Evolutionary conservation across 2,113 vertebrate genomes (phyloP), one percentile per base, ranked within the genome.

Genomic region (Scophthalmus maximus): DNA sequence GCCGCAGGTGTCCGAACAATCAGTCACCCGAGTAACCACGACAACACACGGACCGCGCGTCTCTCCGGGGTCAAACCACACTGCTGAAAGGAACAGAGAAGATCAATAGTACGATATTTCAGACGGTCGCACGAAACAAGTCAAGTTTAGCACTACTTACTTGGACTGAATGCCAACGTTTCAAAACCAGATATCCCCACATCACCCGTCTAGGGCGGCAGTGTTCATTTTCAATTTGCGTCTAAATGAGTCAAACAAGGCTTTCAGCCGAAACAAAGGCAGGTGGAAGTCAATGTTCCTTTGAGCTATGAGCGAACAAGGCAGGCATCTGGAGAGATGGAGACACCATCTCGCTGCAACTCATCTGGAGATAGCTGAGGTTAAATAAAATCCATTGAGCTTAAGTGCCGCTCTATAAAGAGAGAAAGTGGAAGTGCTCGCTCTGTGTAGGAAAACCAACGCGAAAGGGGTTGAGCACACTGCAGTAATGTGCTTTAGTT

Each of bases 371-470:
- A 81, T 78, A 76, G 78, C 83, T 52, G 27, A 69, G 83, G 83
- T 88, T 83, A 84, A 89, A 87, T 66, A 78, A 90, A 88, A 87
- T 73, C 82, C 47, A 84, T 53, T 68, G 63, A 81, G 68, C 46
- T 70, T 1, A 38, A 85, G 79, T 78, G 73, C 23, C 2, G 63
- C 55, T 58, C 52, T 83, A 51, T 71, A 65, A 56, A 80, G 75
- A 77, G 15, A 62, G 42, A 61, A 25, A 73, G 61, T 53, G 46
- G 36, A 83, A 73, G 52, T 61, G 40, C 52, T 68, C 36, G 71
- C 63, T 58, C 70, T 52, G 47, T 76, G 76, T 47, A 59, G 69
- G 66, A 74, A 5, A 78, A 73, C 46, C 26, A 64, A 57, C 57
- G 63, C 60, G 52, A 42, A 65, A 75, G 25, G 5, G 46, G 44